These are phyloP conservation scores for Alosa alosa DNA, from an alignment of 2,113 vertebrate species.

Conservation along the genomic window DNA sequence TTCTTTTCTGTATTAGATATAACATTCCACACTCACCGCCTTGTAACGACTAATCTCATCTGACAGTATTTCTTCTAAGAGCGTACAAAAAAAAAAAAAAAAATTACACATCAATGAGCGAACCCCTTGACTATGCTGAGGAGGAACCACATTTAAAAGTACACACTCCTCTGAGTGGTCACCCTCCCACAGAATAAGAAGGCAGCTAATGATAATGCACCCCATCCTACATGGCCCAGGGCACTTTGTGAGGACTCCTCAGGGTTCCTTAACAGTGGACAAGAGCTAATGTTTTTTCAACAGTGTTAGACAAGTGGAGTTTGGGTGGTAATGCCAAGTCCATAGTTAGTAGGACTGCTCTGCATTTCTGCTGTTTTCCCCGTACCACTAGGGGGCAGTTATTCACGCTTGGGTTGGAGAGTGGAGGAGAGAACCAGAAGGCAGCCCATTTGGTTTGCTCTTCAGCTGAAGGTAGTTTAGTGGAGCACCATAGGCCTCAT, in stretches of 20 bases:
- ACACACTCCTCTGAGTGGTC: not conserved
- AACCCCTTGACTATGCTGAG: not conserved
- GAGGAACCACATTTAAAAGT: not conserved
- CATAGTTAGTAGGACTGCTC: not conserved
- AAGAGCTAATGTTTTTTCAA: not conserved
- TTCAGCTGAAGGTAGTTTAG: not conserved
- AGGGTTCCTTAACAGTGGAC: slow-evolving; percentile 2
- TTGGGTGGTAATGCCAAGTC: not conserved
- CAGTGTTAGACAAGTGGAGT: not conserved
- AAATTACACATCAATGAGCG: not conserved
- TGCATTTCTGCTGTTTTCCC: not conserved
- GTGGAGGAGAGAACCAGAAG: not conserved
- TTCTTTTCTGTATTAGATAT: not conserved
- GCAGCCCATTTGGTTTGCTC: not conserved
- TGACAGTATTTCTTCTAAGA: not conserved
- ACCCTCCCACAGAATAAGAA: not conserved
- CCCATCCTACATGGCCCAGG: not conserved
- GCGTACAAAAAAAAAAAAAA: not conserved
- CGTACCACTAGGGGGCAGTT: not conserved
- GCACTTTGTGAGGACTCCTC: not conserved
- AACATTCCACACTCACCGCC: not conserved
- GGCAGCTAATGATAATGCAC: not conserved
- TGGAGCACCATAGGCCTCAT: not conserved
- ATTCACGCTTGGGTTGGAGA: not conserved
- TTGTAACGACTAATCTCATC: not conserved